Conservation (phyloP, 2,113 vertebrate species). For the Burhinus bistriatus region DNA sequence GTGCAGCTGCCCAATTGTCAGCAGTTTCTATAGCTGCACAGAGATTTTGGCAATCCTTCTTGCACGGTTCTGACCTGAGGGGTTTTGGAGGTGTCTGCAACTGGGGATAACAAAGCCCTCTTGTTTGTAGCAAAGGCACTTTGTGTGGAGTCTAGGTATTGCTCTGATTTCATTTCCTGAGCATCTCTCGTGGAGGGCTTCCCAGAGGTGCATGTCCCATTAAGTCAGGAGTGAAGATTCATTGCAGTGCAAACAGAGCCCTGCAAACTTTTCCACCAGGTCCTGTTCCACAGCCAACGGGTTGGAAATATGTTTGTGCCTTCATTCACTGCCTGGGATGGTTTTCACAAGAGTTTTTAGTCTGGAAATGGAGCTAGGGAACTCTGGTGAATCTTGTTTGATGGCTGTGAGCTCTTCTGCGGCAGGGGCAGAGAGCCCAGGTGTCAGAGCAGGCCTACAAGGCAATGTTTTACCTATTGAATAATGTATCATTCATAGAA, state of each 20-base stretch:
- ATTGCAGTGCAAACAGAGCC: not conserved
- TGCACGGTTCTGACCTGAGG: conserved; percentile 37
- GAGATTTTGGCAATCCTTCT: conserved; percentile 12
- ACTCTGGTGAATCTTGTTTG: not conserved
- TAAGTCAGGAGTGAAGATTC: conserved; percentile 3
- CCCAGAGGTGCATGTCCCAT: conserved; percentile 6
- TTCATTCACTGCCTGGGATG: not conserved
- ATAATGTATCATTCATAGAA: not conserved
- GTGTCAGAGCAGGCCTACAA: not conserved
- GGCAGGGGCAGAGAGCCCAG: not conserved
- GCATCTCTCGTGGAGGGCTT: not conserved
- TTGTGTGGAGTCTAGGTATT: not conserved
- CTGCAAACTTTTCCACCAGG: not conserved
- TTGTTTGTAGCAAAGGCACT: conserved; percentile 43
- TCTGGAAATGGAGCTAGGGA: not conserved
- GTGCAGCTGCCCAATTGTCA: not conserved
- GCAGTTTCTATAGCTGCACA: not conserved
- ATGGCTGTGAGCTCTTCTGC: not conserved
- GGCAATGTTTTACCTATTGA: not conserved
- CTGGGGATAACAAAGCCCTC: conserved; percentile 45
- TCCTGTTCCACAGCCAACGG: not conserved
- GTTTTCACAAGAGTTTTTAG: not conserved
- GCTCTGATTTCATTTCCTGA: conserved; percentile 62
- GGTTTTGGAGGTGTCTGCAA: conserved; percentile 50
- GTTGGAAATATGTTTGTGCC: not conserved